A percentile compares a stretch with the other conserved stretches of the same genome.
phyloP scores from a whole-genome alignment of 2,797 vertebrate genomes.

The Enteromius fasciolatus region DNA sequence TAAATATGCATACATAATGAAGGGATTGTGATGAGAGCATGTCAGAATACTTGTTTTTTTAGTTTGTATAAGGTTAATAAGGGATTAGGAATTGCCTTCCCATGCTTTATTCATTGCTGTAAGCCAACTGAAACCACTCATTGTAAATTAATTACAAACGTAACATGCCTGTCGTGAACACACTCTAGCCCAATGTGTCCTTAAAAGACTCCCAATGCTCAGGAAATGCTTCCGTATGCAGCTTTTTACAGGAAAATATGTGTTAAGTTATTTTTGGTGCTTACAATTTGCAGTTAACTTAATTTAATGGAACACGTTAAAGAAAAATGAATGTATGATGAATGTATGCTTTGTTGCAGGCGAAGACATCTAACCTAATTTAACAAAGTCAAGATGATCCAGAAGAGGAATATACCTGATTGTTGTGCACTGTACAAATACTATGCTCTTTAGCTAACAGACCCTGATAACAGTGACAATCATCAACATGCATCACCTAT shows the following conservation, averaged over 20 bases:
- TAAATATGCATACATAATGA: neutral
- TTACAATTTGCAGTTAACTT: neutral
- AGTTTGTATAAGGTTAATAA: conserved; percentile 25
- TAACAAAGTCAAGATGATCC: neutral
- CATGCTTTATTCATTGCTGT: conserved; percentile 43
- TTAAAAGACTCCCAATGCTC: conserved; percentile 20
- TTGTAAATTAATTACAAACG: conserved; percentile 50
- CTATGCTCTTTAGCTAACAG: neutral
- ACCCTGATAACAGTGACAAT: neutral
- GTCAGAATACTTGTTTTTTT: neutral
- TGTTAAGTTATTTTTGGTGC: neutral
- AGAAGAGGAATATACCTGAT: conserved; percentile 10
- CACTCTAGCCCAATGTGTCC: conserved; percentile 11
- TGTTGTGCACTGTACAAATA: neutral
- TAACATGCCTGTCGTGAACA: conserved; percentile 26
- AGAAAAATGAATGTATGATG: neutral
- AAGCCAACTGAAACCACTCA: conserved; percentile 49
- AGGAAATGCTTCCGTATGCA: neutral
- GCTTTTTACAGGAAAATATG: neutral
- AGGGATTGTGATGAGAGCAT: neutral
- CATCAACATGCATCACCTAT: neutral
- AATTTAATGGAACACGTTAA: neutral
- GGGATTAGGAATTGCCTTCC: conserved; percentile 4
- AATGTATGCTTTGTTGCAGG: neutral
- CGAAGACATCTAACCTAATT: neutral